Base-by-base conservation (phyloP, 2,888 invertebrate genomes). In the Furcula furcula region DNA sequence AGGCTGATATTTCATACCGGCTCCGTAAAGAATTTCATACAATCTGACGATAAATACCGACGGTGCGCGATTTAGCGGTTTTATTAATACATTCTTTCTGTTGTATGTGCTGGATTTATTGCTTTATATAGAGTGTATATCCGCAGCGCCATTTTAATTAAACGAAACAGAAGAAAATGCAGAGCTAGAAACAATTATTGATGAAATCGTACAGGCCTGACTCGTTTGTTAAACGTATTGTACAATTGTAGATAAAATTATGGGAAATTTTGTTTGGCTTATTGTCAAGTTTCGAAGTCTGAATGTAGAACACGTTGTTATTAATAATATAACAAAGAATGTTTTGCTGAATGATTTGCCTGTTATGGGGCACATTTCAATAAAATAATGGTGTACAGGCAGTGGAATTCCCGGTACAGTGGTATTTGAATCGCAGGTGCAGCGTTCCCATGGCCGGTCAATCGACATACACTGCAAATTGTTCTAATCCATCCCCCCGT, bases 341-440 rank as follows among this genome's bases (percentile, higher is more conserved):
- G 23, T 23, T 11, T 10, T 6, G 21, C 10, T 10, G 5, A 1
- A 22, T 11, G 11, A 40, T 26, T 11, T 34, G 27, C 14, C 26
- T 23, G 34, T 37, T 40, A 41, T 34, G 32, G 36, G 34, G 35
- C 26, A 21, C 34, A 40, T 41, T 43, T 48, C 34, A 51, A 52
- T 52, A 40, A 52, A 53, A 50, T 45, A 38, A 47, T 52, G 31
- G 41, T 38, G 51, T 49, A 49, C 48, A 61, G 50, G 45, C 39
- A 58, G 51, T 54, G 54, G 51, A 42, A 48, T 65, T 60, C 50
- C 54, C 54, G 39, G 46, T 50, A 46, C 46, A 46, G 44, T 46
- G 65, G 57, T 54, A 68, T 68, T 61, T 43, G 50, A 48, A 30
- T 41, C 28, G 63, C 86, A 86, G 85, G 82, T 87, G 86, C 57